Evolutionary conservation across 2,797 vertebrate species (phyloP).

Genomic region (Labeo calbasu): DNA sequence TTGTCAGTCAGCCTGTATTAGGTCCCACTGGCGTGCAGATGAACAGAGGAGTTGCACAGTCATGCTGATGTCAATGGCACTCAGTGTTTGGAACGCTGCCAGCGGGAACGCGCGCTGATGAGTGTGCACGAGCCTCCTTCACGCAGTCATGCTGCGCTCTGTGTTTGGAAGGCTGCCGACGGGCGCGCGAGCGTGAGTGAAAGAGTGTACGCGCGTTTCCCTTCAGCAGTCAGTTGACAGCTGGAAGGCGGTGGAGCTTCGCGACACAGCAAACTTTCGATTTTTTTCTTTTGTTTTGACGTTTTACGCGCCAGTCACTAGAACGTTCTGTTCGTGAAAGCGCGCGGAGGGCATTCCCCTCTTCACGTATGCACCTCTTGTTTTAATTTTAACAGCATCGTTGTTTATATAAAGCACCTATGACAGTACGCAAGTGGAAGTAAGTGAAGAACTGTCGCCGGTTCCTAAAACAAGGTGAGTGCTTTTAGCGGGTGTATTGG

Average conservation of each 20-base stretch:
- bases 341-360: background rate
- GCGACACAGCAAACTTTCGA: slow-evolving; percentile 11
- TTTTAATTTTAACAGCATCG: background rate
- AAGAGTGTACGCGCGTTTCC: background rate
- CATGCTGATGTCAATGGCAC: slow-evolving; percentile 71
- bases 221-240: slow-evolving; percentile 33
- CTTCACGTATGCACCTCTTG: background rate
- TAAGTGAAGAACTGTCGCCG: slow-evolving; percentile 16
- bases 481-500: background rate
- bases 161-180: slow-evolving; percentile 11
- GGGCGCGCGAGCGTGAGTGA: background rate
- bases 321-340: background rate
- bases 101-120: slow-evolving; percentile 4
- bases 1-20: background rate
- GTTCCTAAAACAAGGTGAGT: slow-evolving; percentile 44
- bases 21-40: slow-evolving; percentile 2
- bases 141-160: background rate
- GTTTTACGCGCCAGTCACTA: background rate
- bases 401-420: background rate
- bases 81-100: slow-evolving; percentile 45
- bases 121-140: background rate
- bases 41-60: slow-evolving; percentile 71
- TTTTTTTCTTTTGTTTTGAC: background rate
- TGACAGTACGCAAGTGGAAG: slow-evolving; percentile 6
- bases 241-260: slow-evolving; percentile 31